A percentile compares a stretch with the other conserved stretches of the same genome.
phyloP scores from a whole-genome alignment of 1,140 invertebrate species.

The Drosophila littoralis region DNA sequence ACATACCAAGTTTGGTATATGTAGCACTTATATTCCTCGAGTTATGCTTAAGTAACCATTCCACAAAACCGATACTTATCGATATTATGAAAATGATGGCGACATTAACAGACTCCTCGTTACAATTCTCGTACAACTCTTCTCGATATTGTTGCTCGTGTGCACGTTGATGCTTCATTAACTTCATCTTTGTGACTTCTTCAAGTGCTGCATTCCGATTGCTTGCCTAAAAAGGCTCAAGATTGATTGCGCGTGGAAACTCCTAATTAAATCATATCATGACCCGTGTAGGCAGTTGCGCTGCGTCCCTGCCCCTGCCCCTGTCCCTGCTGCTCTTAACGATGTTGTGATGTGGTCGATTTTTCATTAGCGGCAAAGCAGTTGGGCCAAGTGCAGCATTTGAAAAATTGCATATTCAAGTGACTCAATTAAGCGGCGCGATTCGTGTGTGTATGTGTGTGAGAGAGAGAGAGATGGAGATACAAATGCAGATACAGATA shows the following conservation, averaged over 20 bases:
- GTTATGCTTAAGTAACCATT: no score
- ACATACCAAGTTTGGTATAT: no score
- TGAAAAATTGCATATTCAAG: conserved; percentile 80
- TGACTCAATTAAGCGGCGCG: conserved; percentile 70
- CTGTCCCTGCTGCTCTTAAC: conserved; percentile 46
- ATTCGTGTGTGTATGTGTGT: conserved; percentile 12
- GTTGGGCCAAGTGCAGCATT: conserved; percentile 49
- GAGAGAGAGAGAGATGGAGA: conserved; percentile 16
- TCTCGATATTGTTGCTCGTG: conserved; percentile 4
- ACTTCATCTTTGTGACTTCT: background rate
- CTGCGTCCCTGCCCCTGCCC: conserved; percentile 1
- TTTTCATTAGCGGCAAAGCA: conserved; percentile 50
- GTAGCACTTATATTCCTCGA: background rate
- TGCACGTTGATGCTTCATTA: conserved; percentile 15
- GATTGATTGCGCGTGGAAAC: conserved; percentile 79
- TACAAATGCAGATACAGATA: conserved; percentile 34
- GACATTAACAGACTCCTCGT: background rate
- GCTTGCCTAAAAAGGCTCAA: conserved; percentile 45
- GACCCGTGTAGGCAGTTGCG: conserved; percentile 30
- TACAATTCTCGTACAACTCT: background rate
- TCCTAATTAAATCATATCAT: conserved; percentile 80
- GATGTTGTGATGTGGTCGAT: conserved; percentile 63
- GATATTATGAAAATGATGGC: no score
- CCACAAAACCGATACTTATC: no score
- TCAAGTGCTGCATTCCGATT: conserved; percentile 47